A percentile compares a stretch with the other conserved stretches of the same genome.
phyloP scores from a whole-genome alignment of 1,140 invertebrate species.

The Caenorhabditis brenneri region DNA sequence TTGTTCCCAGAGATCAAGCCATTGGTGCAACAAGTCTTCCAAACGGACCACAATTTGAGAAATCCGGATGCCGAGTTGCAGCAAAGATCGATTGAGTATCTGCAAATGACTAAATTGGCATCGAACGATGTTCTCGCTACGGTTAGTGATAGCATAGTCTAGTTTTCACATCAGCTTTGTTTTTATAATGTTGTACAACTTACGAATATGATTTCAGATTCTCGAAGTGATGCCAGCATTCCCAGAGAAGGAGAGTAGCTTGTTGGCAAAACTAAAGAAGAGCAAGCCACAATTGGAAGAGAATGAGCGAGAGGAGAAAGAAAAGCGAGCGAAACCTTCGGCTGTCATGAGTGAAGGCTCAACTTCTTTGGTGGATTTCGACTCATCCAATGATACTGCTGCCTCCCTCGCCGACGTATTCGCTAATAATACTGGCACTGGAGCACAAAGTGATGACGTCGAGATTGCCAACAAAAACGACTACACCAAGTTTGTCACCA shows the following conservation, averaged over 20 bases:
- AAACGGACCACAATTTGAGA: constrained; percentile 91
- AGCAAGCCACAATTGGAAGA: constrained; percentile 79
- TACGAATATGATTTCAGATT: constrained; percentile 75
- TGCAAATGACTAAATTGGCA: constrained; percentile 92
- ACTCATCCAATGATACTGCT: constrained; percentile 72
- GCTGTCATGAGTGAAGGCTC: constrained; percentile 63
- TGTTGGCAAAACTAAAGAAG: constrained; percentile 90
- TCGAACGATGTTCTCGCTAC: constrained; percentile 86
- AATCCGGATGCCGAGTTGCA: constrained; percentile 98
- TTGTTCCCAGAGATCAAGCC: constrained; percentile 96
- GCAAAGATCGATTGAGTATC: constrained; percentile 95
- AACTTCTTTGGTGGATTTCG: constrained; percentile 80
- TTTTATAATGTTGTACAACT: not conserved
- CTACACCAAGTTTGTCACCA: constrained; percentile 79
- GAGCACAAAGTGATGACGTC: constrained; percentile 72
- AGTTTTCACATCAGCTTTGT: not conserved
- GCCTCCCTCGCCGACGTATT: constrained; percentile 83
- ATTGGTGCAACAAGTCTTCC: constrained; percentile 92
- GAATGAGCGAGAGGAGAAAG: constrained; percentile 65
- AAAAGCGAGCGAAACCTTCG: constrained; percentile 66
- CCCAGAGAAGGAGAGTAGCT: constrained; percentile 96
- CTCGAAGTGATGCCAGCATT: constrained; percentile 99
- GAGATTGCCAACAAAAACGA: constrained; percentile 73
- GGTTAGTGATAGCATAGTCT: constrained; percentile 72
- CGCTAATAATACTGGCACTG: constrained; percentile 77